Percentiles rank a stretch among this genome's conserved stretches.
These are phyloP conservation scores for Idris sp. DNA, from an alignment of 1,140 invertebrate species.

Conservation along the genomic window DNA sequence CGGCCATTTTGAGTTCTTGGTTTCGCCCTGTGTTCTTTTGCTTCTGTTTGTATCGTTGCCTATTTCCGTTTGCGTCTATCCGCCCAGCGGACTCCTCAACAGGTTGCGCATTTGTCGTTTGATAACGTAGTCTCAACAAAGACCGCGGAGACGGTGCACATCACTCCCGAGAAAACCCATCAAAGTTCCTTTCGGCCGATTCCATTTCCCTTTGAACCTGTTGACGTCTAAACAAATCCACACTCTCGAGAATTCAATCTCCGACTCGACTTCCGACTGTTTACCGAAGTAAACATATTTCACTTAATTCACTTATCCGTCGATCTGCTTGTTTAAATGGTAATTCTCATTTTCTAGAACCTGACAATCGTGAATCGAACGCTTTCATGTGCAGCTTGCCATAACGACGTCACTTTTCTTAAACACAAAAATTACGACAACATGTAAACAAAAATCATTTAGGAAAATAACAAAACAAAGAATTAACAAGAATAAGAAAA, in stretches of 20 bases:
- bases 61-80: conserved; percentile 39
- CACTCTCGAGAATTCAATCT: conserved; percentile 63
- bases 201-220: conserved; percentile 65
- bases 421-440: no score
- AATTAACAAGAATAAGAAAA: no score
- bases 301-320: conserved; percentile 63
- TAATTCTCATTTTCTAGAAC: conserved; percentile 59
- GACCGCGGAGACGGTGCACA: conserved; percentile 59
- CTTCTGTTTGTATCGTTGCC: background rate
- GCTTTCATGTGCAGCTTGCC: conserved; percentile 36
- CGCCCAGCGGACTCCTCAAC: conserved; percentile 55
- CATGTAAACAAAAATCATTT: no score
- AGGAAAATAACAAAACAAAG: no score
- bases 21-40: background rate
- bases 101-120: conserved; percentile 65
- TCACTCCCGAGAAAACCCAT: conserved; percentile 63
- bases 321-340: conserved; percentile 60
- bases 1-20: no score
- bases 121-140: conserved; percentile 62
- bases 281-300: conserved; percentile 57
- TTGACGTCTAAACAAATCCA: conserved; percentile 64
- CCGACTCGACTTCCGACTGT: conserved; percentile 61
- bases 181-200: conserved; percentile 64
- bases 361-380: conserved; percentile 54
- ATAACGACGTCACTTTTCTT: conserved; percentile 43